These are phyloP conservation scores for Microcaecilia unicolor DNA, from an alignment of 2,797 vertebrate genomes.

Conservation along the genomic window DNA sequence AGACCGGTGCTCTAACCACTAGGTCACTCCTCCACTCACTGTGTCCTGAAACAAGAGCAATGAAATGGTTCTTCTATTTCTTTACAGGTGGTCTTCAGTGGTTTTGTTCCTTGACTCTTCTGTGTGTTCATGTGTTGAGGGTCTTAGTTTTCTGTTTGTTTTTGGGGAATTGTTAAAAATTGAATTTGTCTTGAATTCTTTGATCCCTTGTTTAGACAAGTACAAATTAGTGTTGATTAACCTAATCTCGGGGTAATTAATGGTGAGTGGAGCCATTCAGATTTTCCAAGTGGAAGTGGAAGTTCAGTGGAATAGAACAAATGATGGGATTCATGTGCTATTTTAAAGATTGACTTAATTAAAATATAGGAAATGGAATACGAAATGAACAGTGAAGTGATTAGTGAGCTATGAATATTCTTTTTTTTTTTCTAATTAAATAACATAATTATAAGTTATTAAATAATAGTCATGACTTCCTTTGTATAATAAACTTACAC, in stretches of 20 bases:
- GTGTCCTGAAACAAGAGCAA: too few relatives aligned
- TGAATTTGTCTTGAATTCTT: constrained; percentile 60
- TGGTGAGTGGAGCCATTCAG: constrained; percentile 66
- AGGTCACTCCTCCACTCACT: too few relatives aligned
- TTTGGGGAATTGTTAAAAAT: too few relatives aligned
- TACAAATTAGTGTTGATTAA: constrained; percentile 80
- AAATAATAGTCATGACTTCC: too few relatives aligned
- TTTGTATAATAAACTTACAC: too few relatives aligned
- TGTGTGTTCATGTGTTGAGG: too few relatives aligned
- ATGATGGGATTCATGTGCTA: constrained; percentile 15
- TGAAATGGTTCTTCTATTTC: too few relatives aligned
- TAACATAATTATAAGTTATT: constrained; percentile 39
- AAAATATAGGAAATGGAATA: constrained; percentile 35
- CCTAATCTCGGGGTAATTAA: constrained; percentile 76
- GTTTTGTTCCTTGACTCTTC: too few relatives aligned
- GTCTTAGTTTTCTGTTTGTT: too few relatives aligned
- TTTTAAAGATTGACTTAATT: constrained; percentile 45
- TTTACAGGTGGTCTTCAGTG: too few relatives aligned
- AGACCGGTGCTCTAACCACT: too few relatives aligned
- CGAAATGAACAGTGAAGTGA: constrained; percentile 27
- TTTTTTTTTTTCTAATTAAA: constrained; percentile 44
- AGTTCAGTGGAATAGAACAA: constrained; percentile 55
- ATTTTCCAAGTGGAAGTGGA: constrained; percentile 59
- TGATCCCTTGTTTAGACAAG: constrained; percentile 70
- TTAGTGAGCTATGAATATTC: constrained; percentile 47